Conservation (phyloP, 2,797 vertebrate species). For the Rhynchonycteris naso region DNA sequence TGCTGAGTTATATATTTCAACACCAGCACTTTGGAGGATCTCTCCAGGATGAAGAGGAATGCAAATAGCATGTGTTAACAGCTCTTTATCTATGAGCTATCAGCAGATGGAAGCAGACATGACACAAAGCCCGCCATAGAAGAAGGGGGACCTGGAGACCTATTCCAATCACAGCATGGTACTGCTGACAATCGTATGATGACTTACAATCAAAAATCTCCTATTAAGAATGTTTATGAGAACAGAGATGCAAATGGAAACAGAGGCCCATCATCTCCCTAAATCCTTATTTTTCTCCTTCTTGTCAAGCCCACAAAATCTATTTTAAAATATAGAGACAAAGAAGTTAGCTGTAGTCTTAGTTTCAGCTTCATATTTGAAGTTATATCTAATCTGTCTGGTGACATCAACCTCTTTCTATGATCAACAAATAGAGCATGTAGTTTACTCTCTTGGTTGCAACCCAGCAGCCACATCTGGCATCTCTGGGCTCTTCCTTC, state of each 20-base stretch:
- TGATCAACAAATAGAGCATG: background rate
- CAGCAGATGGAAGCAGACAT: background rate
- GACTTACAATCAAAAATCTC: slow-evolving; percentile 49
- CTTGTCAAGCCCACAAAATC: background rate
- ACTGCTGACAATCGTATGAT: background rate
- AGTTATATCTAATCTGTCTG: background rate
- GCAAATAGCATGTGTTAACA: slow-evolving; percentile 17
- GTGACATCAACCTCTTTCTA: background rate
- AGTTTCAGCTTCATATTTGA: background rate
- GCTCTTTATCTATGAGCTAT: background rate
- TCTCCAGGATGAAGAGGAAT: background rate
- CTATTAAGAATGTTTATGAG: background rate
- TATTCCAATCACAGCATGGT: slow-evolving; percentile 22
- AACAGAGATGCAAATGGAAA: slow-evolving; percentile 13
- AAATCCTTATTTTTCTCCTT: background rate
- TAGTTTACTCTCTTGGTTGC: background rate
- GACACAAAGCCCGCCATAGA: background rate
- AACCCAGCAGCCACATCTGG: background rate
- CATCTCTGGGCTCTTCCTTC: background rate
- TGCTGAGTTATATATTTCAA: background rate
- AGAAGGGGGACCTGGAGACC: background rate
- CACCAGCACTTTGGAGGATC: background rate
- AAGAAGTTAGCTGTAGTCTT: background rate
- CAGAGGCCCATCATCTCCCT: background rate
- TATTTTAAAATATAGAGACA: slow-evolving; percentile 16